phyloP scores from a whole-genome alignment of 2,113 vertebrate species.

The Tetrax tetrax region DNA sequence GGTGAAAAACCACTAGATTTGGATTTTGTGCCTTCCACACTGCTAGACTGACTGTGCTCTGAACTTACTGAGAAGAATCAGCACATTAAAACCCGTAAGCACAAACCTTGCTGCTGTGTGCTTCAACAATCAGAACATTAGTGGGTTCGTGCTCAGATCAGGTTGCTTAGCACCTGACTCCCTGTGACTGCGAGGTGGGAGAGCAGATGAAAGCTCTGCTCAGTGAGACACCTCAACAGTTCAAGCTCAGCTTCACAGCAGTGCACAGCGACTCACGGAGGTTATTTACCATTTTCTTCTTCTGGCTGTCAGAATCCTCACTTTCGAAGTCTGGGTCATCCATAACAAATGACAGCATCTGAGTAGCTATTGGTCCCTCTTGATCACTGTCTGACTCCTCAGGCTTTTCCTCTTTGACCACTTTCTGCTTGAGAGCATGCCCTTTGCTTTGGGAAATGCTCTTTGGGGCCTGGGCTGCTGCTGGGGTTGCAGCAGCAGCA shows the following conservation, averaged over 20 bases:
- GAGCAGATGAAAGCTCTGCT: background rate
- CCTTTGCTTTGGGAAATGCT: constrained; percentile 10
- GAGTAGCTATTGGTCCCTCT: constrained; percentile 87
- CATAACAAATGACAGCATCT: constrained; percentile 97
- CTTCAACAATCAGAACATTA: background rate
- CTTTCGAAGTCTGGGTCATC: constrained; percentile 97
- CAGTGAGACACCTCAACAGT: background rate
- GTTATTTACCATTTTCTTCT: constrained; percentile 70
- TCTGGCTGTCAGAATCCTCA: constrained; percentile 83
- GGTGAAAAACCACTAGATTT: background rate
- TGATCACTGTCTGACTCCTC: constrained; percentile 88
- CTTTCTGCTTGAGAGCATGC: constrained; percentile 45
- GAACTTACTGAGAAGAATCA: background rate
- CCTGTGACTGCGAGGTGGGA: background rate
- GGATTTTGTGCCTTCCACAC: background rate
- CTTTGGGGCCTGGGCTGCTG: background rate
- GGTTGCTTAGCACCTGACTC: background rate
- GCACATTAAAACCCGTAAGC: background rate
- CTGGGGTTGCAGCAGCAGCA: background rate
- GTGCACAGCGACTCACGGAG: background rate
- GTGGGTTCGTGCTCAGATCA: background rate
- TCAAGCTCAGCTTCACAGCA: background rate
- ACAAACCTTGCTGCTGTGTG: background rate
- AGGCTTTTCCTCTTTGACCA: constrained; percentile 11
- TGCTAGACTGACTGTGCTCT: background rate